A percentile compares a stretch with the other conserved stretches of the same genome.
Evolutionary conservation across 2,113 vertebrate species (phyloP).

Genomic region (Paracanthobrama guichenoti): DNA sequence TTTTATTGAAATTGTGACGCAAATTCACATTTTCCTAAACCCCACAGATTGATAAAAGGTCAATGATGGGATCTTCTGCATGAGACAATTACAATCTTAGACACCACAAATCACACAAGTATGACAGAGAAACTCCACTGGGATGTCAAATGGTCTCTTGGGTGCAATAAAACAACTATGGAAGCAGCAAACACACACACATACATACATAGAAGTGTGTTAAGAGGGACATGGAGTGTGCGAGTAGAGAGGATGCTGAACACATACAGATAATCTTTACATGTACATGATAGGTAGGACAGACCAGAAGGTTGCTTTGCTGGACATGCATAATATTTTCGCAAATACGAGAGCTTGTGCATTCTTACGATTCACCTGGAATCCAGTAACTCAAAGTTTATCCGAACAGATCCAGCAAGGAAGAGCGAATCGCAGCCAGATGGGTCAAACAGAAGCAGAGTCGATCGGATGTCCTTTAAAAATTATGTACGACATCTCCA

Average conservation of each 20-base stretch:
- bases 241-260: neutral
- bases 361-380: neutral
- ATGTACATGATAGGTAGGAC: neutral
- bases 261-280: neutral
- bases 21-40: conserved; percentile 31
- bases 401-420: conserved; percentile 50
- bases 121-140: conserved; percentile 15
- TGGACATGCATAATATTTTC: conserved; percentile 18
- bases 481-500: conserved; percentile 6
- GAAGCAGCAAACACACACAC: neutral
- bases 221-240: conserved; percentile 15
- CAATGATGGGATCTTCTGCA: neutral
- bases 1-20: conserved; percentile 58
- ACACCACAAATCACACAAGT: neutral
- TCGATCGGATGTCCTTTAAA: neutral
- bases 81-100: neutral
- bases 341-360: neutral
- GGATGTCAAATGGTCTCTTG: conserved; percentile 48
- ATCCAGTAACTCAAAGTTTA: conserved; percentile 23
- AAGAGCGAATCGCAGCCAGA: neutral
- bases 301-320: conserved; percentile 18
- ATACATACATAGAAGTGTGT: neutral
- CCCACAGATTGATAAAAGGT: conserved; percentile 15
- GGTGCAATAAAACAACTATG: conserved; percentile 47
- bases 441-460: too few species aligned